Percentiles rank a stretch among this genome's conserved stretches.
These are phyloP conservation scores for Poecilia latipinna DNA, from an alignment of 2,113 vertebrate species.

Conservation along the genomic window DNA sequence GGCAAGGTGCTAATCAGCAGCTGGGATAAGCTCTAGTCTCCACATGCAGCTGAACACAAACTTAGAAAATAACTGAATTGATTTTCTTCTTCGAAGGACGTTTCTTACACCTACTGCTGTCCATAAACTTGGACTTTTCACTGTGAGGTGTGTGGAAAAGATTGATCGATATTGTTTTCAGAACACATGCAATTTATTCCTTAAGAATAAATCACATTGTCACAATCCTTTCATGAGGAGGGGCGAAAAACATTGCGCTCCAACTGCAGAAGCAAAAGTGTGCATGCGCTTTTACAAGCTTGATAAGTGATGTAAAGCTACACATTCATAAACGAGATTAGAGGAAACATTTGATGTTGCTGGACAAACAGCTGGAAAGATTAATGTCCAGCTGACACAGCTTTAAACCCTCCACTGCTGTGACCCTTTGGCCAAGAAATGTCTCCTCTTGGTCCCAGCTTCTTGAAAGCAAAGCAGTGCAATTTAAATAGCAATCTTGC, in stretches of 20 bases:
- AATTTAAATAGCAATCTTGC: constrained; percentile 36
- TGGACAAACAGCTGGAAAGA: constrained; percentile 65
- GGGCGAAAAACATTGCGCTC: not conserved
- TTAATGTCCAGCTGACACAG: constrained; percentile 49
- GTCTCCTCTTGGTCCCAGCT: constrained; percentile 38
- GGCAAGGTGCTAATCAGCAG: not conserved
- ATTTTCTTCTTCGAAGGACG: not conserved
- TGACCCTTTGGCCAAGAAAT: constrained; percentile 46
- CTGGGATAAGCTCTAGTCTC: not conserved
- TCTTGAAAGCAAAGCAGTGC: constrained; percentile 19
- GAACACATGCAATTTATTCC: not conserved
- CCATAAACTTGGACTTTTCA: not conserved
- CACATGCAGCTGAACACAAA: not conserved
- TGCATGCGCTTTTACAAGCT: not conserved
- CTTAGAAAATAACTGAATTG: not conserved
- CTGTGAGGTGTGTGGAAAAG: not conserved
- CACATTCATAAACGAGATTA: not conserved
- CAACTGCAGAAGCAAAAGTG: not conserved
- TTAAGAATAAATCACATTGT: not conserved
- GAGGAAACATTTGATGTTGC: constrained; percentile 24
- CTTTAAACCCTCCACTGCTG: constrained; percentile 52
- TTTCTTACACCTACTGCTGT: not conserved
- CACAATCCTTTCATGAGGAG: not conserved
- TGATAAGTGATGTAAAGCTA: not conserved
- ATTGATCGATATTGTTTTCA: not conserved